Evolutionary conservation across 2,888 invertebrate species (phyloP), one percentile per base, ranked within the genome.

Genomic region (Eledona agricola): DNA sequence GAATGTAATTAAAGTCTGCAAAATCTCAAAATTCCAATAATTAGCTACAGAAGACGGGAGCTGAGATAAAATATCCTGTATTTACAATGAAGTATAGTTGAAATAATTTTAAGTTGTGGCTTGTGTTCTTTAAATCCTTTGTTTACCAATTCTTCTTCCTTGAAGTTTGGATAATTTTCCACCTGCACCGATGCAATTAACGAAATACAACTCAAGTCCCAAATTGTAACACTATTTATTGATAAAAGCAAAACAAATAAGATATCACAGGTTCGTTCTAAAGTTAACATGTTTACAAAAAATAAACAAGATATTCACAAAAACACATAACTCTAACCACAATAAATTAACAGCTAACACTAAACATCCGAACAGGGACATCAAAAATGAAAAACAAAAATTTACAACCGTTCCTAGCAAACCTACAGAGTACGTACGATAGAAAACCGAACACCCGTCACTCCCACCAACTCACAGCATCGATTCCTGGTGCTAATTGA

Each of bases 201-300:
- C n/a, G n/a, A n/a, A n/a, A n/a, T n/a, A n/a, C n/a, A n/a, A n/a
- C n/a, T n/a, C n/a, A n/a, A n/a, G n/a, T n/a, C n/a, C n/a, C 15
- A 26, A 29, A 42, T 32, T 40, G 38, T 40, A 51, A 53, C 53
- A 53, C 53, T 59, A 56, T 64, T 60, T 59, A 62, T 62, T 61
- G 59, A 59, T 63, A 63, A 59, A 69, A 66, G 63, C 66, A 69
- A 69, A 72, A 71, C 66, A 70, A 72, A 67, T 62, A 65, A 65
- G 60, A 71, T 73, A 73, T 73, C 73, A 73, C 72, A 73, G 72
- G 73, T 72, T 67, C 53, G 54, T 60, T 66, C 47, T 70, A 70
- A 70, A 65, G 55, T 57, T 51, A 58, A 61, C 43, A 58, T 50
- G 43, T 55, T 47, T 47, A 46, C 20, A 60, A 57, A 45, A 59